phyloP scores from a whole-genome alignment of 2,888 invertebrate genomes.

The Lathronympha strigana region DNA sequence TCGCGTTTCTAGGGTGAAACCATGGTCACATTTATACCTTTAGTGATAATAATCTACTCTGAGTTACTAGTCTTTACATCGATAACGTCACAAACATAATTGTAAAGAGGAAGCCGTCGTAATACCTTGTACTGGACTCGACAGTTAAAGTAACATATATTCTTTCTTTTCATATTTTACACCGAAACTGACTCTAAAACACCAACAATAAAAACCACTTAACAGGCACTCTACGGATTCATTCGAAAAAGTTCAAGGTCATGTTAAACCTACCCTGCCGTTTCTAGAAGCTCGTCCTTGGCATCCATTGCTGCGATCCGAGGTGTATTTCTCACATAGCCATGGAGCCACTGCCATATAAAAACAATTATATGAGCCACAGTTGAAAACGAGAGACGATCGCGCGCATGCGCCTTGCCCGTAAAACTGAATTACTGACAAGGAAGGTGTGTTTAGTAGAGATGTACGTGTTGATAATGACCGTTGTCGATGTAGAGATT shows the following conservation, averaged over 20 bases:
- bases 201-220: conserved; percentile 3
- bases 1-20: background rate
- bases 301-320: conserved; percentile 66
- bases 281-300: conserved; percentile 63
- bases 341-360: conserved; percentile 81
- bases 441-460: conserved; percentile 65
- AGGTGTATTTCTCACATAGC: conserved; percentile 73
- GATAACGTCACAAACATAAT: conserved; percentile 8
- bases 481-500: conserved; percentile 27
- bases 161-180: background rate
- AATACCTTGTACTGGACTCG: conserved; percentile 17
- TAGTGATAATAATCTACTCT: background rate
- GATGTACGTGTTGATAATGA: conserved; percentile 48
- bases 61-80: background rate
- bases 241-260: conserved; percentile 47
- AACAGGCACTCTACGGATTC: background rate
- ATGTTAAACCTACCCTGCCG: conserved; percentile 67
- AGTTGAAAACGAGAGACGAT: conserved; percentile 62
- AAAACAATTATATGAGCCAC: conserved; percentile 60
- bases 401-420: conserved; percentile 74
- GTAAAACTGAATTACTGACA: conserved; percentile 71
- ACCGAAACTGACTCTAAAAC: background rate
- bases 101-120: conserved; percentile 14
- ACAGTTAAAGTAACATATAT: background rate
- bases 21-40: background rate